These are phyloP conservation scores for Osmoderma eremita DNA, from an alignment of 2,888 invertebrate genomes.

Conservation along the genomic window DNA sequence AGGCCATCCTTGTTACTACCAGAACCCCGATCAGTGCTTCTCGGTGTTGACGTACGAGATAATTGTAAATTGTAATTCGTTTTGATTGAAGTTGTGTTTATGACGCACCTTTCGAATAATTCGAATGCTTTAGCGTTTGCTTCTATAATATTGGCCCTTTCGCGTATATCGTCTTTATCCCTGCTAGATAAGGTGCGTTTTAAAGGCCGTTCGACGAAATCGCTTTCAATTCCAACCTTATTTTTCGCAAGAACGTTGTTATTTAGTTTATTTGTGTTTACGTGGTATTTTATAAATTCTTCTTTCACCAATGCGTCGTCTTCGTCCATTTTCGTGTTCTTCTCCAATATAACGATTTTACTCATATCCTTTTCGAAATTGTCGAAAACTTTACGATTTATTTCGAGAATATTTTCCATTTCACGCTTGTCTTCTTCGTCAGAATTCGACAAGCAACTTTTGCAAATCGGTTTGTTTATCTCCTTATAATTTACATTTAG, in stretches of 20 bases:
- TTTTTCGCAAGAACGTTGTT: background rate
- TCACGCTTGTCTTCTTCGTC: slow-evolving; percentile 36
- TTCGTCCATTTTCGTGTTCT: slow-evolving; percentile 12
- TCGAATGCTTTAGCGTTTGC: slow-evolving; percentile 40
- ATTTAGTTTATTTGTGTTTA: background rate
- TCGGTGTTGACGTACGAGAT: slow-evolving; percentile 1
- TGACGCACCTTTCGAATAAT: slow-evolving; percentile 29
- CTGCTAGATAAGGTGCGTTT: slow-evolving; percentile 3
- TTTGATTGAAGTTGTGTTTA: background rate
- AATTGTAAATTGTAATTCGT: background rate
- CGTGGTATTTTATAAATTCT: background rate
- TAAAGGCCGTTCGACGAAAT: background rate
- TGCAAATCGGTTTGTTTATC: slow-evolving; percentile 1
- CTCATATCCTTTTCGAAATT: slow-evolving; percentile 41
- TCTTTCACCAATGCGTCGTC: slow-evolving; percentile 10
- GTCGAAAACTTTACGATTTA: slow-evolving; percentile 39
- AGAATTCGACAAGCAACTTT: slow-evolving; percentile 18
- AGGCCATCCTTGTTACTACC: background rate
- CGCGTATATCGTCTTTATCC: slow-evolving; percentile 31
- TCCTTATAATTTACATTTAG: slow-evolving; percentile 25
- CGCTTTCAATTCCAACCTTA: background rate
- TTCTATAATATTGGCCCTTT: slow-evolving; percentile 37
- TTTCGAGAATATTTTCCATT: slow-evolving; percentile 35
- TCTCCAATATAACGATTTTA: slow-evolving; percentile 39
- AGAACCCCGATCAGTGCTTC: background rate